A percentile compares a stretch with the other conserved stretches of the same genome.
These are phyloP conservation scores for Macrotrachela quadricornifera DNA, from an alignment of 1,140 invertebrate genomes.

Conservation along the genomic window DNA sequence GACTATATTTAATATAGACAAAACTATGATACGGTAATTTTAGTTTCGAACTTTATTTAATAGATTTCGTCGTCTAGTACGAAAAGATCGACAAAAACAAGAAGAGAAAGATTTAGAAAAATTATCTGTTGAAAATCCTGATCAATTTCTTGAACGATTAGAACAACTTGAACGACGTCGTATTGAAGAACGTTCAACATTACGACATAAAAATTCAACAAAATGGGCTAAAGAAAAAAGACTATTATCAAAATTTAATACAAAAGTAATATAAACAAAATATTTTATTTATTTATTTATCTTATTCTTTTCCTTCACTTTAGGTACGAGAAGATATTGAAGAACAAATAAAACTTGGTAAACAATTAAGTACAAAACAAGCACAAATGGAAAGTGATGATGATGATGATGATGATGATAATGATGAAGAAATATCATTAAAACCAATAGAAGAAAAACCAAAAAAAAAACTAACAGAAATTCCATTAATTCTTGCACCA, in stretches of 20 bases:
- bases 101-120: slow-evolving; percentile 71
- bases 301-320: neutral
- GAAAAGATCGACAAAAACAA: slow-evolving; percentile 56
- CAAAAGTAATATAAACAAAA: too few relatives aligned
- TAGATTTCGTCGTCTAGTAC: slow-evolving; percentile 42
- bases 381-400: neutral
- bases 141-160: slow-evolving; percentile 61
- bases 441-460: slow-evolving; percentile 16
- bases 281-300: too few relatives aligned
- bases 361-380: slow-evolving; percentile 3
- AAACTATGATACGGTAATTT: too few relatives aligned
- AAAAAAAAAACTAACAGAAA: slow-evolving; percentile 1
- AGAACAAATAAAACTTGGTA: slow-evolving; percentile 1
- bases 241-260: slow-evolving; percentile 66
- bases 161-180: slow-evolving; percentile 58
- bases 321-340: slow-evolving; percentile 6
- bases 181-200: slow-evolving; percentile 62
- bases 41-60: too few relatives aligned
- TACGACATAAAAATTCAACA: slow-evolving; percentile 73
- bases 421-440: slow-evolving; percentile 10
- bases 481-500: too few relatives aligned
- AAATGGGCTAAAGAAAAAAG: slow-evolving; percentile 73
- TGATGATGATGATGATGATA: slow-evolving; percentile 1
- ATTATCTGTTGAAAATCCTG: slow-evolving; percentile 61
- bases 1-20: too few relatives aligned